Conservation (phyloP, 2,797 vertebrate genomes). For the Artibeus lituratus region DNA sequence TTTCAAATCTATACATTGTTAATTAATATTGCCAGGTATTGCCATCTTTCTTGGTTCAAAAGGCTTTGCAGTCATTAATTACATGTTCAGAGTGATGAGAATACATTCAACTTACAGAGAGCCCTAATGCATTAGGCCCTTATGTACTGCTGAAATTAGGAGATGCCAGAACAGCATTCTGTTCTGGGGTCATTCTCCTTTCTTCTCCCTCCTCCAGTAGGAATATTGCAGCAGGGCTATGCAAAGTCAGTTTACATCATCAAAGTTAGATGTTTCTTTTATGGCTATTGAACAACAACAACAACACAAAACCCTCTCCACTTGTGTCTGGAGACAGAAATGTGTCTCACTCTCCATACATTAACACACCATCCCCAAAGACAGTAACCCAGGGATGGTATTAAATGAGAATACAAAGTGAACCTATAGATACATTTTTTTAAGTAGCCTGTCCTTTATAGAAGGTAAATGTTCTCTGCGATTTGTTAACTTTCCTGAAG, state of each 20-base stretch:
- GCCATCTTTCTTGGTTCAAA: not conserved
- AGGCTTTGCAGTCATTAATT: not conserved
- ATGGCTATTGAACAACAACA: not conserved
- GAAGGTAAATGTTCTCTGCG: not conserved
- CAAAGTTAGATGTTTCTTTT: not conserved
- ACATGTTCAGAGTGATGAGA: not conserved
- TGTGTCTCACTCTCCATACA: not conserved
- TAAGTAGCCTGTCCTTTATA: not conserved
- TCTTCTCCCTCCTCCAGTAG: not conserved
- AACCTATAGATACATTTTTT: not conserved
- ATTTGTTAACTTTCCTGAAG: not conserved
- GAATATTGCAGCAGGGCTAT: not conserved
- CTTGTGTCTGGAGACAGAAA: not conserved
- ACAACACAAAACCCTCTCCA: not conserved
- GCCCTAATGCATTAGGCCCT: not conserved
- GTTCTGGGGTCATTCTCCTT: not conserved
- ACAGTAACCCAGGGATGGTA: not conserved
- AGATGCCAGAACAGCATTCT: not conserved
- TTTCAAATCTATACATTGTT: slow-evolving; percentile 18
- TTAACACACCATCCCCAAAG: not conserved
- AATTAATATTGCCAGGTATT: not conserved
- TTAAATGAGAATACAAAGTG: not conserved
- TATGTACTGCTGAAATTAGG: not conserved
- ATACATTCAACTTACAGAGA: not conserved
- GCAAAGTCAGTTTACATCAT: not conserved